Evolutionary conservation across 2,888 invertebrate species (phyloP).

Genomic region (Ectemnius lituratus): DNA sequence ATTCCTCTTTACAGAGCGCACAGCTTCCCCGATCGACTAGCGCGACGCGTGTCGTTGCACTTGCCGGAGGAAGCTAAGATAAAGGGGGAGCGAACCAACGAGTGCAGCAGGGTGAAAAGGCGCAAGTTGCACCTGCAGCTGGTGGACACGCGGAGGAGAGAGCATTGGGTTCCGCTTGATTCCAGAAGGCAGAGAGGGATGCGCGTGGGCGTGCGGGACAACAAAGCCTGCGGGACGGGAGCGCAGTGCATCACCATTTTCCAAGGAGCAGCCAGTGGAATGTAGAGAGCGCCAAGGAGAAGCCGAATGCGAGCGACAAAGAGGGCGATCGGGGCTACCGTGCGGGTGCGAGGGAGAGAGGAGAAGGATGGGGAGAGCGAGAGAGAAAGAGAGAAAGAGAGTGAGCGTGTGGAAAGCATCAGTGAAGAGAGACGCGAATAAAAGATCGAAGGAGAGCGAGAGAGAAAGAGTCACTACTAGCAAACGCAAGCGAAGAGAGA

Average conservation of each 20-base stretch:
- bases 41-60: constrained; percentile 35
- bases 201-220: constrained; percentile 62
- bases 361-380: constrained; percentile 38
- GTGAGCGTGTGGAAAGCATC: no score
- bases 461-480: constrained; percentile 19
- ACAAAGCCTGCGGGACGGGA: constrained; percentile 61
- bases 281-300: constrained; percentile 36
- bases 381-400: constrained; percentile 35
- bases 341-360: constrained; percentile 23
- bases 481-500: constrained; percentile 14
- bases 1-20: neutral
- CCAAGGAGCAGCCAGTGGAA: constrained; percentile 60
- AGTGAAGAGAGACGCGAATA: constrained; percentile 26
- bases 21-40: constrained; percentile 32
- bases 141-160: constrained; percentile 20
- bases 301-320: constrained; percentile 37
- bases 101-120: neutral
- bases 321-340: constrained; percentile 44
- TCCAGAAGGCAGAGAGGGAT: constrained; percentile 35
- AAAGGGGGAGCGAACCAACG: neutral
- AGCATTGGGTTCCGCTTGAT: constrained; percentile 41
- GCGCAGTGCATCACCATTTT: constrained; percentile 71
- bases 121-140: constrained; percentile 17
- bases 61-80: neutral
- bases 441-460: constrained; percentile 26